Evolutionary conservation across 2,797 vertebrate species (phyloP), one percentile per base, ranked within the genome.

Genomic region (Falco rusticolus): DNA sequence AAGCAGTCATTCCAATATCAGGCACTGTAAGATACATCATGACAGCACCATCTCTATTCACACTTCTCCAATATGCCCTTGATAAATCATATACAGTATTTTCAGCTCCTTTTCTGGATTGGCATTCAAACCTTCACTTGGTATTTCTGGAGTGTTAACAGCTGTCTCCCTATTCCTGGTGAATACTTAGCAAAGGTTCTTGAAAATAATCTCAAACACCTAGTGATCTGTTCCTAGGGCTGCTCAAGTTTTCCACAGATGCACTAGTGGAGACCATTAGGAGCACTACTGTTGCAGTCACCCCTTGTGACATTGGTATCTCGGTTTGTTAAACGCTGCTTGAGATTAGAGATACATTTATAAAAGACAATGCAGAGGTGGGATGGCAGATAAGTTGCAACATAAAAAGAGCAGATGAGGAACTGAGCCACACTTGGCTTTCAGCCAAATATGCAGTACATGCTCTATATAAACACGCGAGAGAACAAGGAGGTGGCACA

Each of bases 81-180:
- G 93, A 94, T 90, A 96, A 95, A 87, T 92, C 92, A 95, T 89
- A 90, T 94, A 64, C 84, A 89, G n/a, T 92, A 89, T 92, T 96
- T 95, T 95, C 93, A 96, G 34, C 90, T 97, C 96, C 96, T 97
- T 97, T 96, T 96, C 92, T 94, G 96, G 95, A 93, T 94, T 96
- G 96, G 94, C 92, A 96, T 92, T 96, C 54, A 71, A 94, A 87
- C 48, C 74, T 93, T 75, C 82, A 53, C 82, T 92, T 87, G 80
- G 83, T 89, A 87, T 91, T 95, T 91, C 60, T 94, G 85, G 93
- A 96, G 75, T 86, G 89, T 93, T 96, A 95, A 94, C 79, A 96
- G 96, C 92, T 94, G 82, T 87, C 76, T 86, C 86, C 76, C 90
- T 93, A 80, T 96, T 94, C 94, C 53, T 92, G 87, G 91, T 88